phyloP scores from a whole-genome alignment of 2,888 invertebrate species.

The Parthenolecanium corni region DNA sequence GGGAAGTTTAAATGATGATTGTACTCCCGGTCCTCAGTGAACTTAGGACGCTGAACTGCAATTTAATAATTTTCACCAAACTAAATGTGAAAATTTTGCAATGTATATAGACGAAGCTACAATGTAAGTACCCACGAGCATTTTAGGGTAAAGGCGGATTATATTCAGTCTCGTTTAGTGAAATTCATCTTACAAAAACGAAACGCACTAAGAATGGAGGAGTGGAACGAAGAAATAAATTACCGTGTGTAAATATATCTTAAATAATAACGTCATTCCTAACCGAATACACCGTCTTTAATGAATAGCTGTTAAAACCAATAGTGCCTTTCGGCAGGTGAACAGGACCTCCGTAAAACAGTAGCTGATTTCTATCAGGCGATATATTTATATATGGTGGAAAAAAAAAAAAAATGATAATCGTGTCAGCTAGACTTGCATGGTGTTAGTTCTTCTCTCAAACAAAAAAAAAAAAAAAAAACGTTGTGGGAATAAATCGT shows the following conservation, averaged over 20 bases:
- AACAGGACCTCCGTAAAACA: slow-evolving; percentile 28
- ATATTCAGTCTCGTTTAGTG: too few species aligned
- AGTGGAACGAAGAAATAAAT: slow-evolving; percentile 4
- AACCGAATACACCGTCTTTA: background rate
- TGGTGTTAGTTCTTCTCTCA: slow-evolving; percentile 2
- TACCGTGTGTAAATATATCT: slow-evolving; percentile 6
- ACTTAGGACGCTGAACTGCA: too few species aligned
- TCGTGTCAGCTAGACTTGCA: slow-evolving; percentile 24
- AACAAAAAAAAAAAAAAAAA: too few species aligned
- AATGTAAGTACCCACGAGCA: too few species aligned
- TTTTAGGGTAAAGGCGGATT: too few species aligned
- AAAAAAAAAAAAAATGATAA: slow-evolving; percentile 20
- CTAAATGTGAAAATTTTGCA: too few species aligned
- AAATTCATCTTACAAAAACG: too few species aligned
- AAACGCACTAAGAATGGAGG: background rate
- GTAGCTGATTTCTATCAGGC: slow-evolving; percentile 27
- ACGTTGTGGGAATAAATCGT: slow-evolving; percentile 28
- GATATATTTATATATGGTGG: background rate
- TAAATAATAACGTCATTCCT: slow-evolving; percentile 17
- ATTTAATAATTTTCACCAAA: too few species aligned
- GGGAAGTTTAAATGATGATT: too few species aligned
- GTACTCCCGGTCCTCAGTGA: too few species aligned
- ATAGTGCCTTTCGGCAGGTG: slow-evolving; percentile 28
- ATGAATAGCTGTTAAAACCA: slow-evolving; percentile 27
- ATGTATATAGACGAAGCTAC: too few species aligned